A percentile compares a stretch with the other conserved stretches of the same genome.
phyloP scores from a whole-genome alignment of 1,140 invertebrate genomes.

The Apolygus lucorum region DNA sequence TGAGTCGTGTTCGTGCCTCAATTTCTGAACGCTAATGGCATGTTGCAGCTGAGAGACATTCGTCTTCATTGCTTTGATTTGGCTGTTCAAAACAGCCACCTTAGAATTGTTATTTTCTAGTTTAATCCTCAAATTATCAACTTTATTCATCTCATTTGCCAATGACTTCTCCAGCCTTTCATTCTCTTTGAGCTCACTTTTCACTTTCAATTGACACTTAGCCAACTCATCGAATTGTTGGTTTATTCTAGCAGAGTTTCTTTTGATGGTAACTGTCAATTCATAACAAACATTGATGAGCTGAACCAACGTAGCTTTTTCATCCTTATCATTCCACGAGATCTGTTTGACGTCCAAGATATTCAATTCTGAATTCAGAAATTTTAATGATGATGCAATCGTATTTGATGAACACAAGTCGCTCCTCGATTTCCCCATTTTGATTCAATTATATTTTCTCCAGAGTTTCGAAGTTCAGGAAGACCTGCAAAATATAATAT shows the following conservation, averaged over 20 bases:
- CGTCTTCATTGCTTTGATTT: not conserved
- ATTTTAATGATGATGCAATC: too few species aligned
- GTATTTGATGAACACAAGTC: too few species aligned
- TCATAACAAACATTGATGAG: not conserved
- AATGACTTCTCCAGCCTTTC: not conserved
- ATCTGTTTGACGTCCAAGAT: not conserved
- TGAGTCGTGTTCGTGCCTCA: not conserved
- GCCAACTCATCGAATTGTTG: not conserved
- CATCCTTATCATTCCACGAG: not conserved
- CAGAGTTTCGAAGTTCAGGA: too few species aligned
- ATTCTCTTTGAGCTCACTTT: not conserved
- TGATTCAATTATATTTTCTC: too few species aligned
- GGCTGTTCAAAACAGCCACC: not conserved
- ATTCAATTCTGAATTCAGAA: conserved; percentile 6
- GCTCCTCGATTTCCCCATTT: too few species aligned
- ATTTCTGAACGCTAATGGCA: not conserved
- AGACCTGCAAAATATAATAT: too few species aligned
- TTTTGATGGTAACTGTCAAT: not conserved
- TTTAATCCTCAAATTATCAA: not conserved
- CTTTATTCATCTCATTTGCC: not conserved
- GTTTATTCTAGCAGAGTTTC: not conserved
- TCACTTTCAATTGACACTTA: not conserved
- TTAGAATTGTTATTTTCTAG: not conserved
- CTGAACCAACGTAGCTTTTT: not conserved
- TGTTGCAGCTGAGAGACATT: not conserved